Evolutionary conservation across 2,888 invertebrate species (phyloP), one percentile per base, ranked within the genome.

Genomic region (Hydriomena furcata): DNA sequence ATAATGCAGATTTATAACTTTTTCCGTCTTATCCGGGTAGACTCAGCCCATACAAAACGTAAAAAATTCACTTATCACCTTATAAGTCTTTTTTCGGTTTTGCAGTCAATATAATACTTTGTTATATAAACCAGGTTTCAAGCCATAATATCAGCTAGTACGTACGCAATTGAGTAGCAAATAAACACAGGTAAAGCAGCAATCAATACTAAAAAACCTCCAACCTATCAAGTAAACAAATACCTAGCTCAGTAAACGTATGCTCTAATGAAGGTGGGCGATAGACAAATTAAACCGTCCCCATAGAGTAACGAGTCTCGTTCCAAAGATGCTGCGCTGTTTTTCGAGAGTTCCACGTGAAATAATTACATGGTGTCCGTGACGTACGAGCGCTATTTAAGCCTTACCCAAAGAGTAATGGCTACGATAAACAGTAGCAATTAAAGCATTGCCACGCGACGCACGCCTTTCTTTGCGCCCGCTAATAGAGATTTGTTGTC

Each of bases 391-490:
- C 75, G 83, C 88, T 84, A 85, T 86, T 88, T 87, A 86, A 84
- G 82, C 79, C 74, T 70, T 65, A 75, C 81, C 80, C 81, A 80
- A 78, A 86, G 89, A 89, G 79, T 82, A 86, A 89, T 89, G 74
- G 79, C 66, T 58, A 79, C 83, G 84, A 88, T 89, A 89, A 89
- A 88, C 84, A 85, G 78, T 69, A 73, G 79, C 87, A 89, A 89
- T 89, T 88, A 88, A 89, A 88, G 80, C 86, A 87, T 88, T 84
- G 86, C 85, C 72, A 85, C 75, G 79, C 88, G 88, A 86, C 87
- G 83, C 86, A 85, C 87, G 84, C 82, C 70, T 85, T 85, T 88
- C 87, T 85, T 87, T 85, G 79, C 80, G 73, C 82, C 71, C 76
- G 44, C 72, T 86, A 85, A 88, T 85, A 78, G 79, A 31, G 41